Percentiles rank a stretch among this genome's conserved stretches.
These are phyloP conservation scores for Aleiodes leptofemur DNA, from an alignment of 2,888 invertebrate species.

Conservation along the genomic window DNA sequence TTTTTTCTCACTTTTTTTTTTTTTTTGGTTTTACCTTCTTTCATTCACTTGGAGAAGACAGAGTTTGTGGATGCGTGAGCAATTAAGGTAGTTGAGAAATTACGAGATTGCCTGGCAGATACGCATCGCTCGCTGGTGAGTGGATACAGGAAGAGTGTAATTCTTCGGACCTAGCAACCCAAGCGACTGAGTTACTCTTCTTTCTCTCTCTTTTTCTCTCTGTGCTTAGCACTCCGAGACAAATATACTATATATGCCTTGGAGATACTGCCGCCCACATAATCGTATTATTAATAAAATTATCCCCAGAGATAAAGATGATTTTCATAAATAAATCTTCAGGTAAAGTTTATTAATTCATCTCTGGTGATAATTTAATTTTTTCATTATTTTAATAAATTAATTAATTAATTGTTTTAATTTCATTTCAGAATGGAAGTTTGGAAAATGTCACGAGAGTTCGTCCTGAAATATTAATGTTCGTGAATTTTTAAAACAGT, in stretches of 20 bases:
- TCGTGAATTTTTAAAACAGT: too few relatives aligned
- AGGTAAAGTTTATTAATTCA: background rate
- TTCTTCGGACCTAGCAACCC: constrained; percentile 66
- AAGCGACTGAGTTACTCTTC: constrained; percentile 10
- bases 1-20: background rate
- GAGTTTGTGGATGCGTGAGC: constrained; percentile 62
- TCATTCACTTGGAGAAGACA: constrained; percentile 46
- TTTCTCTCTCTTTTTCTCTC: background rate
- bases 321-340: background rate
- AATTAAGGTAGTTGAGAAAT: constrained; percentile 67
- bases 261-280: constrained; percentile 23
- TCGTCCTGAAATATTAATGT: too few relatives aligned
- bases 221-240: constrained; percentile 6
- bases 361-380: background rate
- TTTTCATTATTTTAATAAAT: constrained; percentile 4
- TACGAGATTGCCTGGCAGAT: constrained; percentile 63
- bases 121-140: constrained; percentile 65
- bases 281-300: constrained; percentile 4
- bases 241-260: constrained; percentile 7
- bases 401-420: background rate
- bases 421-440: too few relatives aligned
- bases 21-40: constrained; percentile 39
- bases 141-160: constrained; percentile 67
- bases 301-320: background rate
- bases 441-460: too few relatives aligned